Evolutionary conservation across 2,888 invertebrate genomes (phyloP).

Genomic region (Tanytarsus gracilentus): DNA sequence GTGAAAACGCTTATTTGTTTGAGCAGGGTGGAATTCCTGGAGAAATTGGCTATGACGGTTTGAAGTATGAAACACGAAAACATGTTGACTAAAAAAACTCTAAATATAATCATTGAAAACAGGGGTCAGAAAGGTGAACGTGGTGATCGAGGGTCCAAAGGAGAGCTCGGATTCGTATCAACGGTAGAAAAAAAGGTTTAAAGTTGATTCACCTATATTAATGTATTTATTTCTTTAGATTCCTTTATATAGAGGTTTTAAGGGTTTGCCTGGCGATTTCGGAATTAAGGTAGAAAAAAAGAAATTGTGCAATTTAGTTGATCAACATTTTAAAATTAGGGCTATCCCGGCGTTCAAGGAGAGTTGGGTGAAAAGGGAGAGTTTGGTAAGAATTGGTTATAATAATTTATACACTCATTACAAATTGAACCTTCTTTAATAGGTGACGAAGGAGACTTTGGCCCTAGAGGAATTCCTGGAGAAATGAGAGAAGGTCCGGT

Average conservation of each 20-base stretch:
- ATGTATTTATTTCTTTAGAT: neutral
- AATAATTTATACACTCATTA: neutral
- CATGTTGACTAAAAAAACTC: conserved; percentile 37
- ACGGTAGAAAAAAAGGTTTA: neutral
- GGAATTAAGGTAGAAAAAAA: too few species aligned
- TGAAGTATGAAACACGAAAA: conserved; percentile 4
- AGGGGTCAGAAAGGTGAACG: conserved; percentile 47
- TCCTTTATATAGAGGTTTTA: neutral
- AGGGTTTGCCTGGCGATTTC: too few species aligned
- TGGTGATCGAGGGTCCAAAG: conserved; percentile 35
- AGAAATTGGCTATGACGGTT: conserved; percentile 35
- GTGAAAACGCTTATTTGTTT: conserved; percentile 33
- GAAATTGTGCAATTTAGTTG: too few species aligned
- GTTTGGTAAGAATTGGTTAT: neutral
- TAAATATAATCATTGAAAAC: conserved; percentile 52
- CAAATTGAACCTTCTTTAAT: neutral
- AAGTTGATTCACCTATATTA: conserved; percentile 9
- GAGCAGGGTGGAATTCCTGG: conserved; percentile 36
- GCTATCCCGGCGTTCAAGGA: neutral
- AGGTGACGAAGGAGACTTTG: conserved; percentile 4
- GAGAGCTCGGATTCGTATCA: neutral
- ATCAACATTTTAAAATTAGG: too few species aligned
- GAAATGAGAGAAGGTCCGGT: conserved; percentile 33
- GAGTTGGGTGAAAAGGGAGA: conserved; percentile 7
- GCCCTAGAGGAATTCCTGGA: neutral